Evolutionary conservation across 2,797 vertebrate genomes (phyloP).

Genomic region (Fundulus diaphanus): DNA sequence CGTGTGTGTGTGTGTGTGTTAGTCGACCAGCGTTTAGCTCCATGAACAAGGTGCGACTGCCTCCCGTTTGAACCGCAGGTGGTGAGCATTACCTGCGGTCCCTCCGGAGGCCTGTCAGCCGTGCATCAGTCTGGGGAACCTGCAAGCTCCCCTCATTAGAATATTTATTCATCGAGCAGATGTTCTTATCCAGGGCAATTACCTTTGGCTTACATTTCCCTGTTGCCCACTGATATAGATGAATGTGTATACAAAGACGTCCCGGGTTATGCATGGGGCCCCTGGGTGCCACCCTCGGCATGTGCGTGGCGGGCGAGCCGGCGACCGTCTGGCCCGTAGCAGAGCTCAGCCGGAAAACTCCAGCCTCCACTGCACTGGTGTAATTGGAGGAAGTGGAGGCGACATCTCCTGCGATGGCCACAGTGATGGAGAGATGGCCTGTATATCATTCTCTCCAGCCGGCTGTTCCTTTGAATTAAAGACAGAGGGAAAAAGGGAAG

Average conservation of each 20-base stretch:
- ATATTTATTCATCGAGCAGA: slow-evolving; percentile 85
- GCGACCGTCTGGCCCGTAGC: slow-evolving; percentile 36
- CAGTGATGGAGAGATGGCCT: slow-evolving; percentile 58
- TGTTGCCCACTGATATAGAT: slow-evolving; percentile 74
- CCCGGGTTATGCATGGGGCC: slow-evolving; percentile 68
- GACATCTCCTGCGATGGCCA: slow-evolving; percentile 52
- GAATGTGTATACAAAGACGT: slow-evolving; percentile 74
- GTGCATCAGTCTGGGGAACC: slow-evolving; percentile 72
- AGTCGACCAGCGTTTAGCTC: slow-evolving; percentile 52
- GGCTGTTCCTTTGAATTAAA: slow-evolving; percentile 74
- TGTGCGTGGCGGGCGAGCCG: slow-evolving; percentile 25
- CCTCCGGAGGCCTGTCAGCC: slow-evolving; percentile 70
- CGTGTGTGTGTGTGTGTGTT: neutral
- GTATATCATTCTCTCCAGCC: slow-evolving; percentile 69
- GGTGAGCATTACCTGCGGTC: slow-evolving; percentile 70
- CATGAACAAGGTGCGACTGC: slow-evolving; percentile 41
- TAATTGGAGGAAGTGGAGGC: slow-evolving; percentile 65
- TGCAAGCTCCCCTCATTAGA: slow-evolving; percentile 78
- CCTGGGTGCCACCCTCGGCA: slow-evolving; percentile 59
- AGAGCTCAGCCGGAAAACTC: slow-evolving; percentile 24
- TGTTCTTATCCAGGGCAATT: slow-evolving; percentile 83
- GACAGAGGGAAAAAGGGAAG: slow-evolving; percentile 50
- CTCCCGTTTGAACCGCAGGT: slow-evolving; percentile 66
- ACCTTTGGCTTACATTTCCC: slow-evolving; percentile 83
- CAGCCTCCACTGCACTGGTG: slow-evolving; percentile 35